Evolutionary conservation across 2,888 invertebrate species (phyloP).

Genomic region (Tipula lateralis): DNA sequence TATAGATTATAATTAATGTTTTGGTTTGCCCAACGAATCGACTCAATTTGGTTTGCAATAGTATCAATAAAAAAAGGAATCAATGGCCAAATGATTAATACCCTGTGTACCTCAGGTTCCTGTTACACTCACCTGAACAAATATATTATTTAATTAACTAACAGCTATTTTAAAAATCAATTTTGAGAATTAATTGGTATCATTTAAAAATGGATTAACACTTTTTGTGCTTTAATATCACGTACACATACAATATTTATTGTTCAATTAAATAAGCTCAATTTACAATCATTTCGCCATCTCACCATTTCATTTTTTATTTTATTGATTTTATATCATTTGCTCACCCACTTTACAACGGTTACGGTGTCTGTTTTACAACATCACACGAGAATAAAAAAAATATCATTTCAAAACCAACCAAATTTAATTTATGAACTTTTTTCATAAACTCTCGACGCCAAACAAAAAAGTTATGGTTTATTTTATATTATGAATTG

Average conservation of each 20-base stretch:
- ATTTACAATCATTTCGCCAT: background rate
- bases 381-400: background rate
- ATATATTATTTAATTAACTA: too few species aligned
- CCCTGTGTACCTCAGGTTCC: too few species aligned
- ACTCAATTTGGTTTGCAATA: too few species aligned
- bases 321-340: background rate
- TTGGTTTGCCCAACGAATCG: too few species aligned
- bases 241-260: background rate
- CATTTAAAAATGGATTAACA: background rate
- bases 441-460: background rate
- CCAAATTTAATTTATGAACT: background rate
- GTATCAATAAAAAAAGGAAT: too few species aligned
- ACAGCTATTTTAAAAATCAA: too few species aligned
- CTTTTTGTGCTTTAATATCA: background rate
- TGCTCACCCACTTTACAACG: background rate
- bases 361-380: background rate
- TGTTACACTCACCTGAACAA: too few species aligned
- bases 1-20: too few species aligned
- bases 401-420: background rate
- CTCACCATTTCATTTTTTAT: background rate
- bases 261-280: background rate
- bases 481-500: background rate
- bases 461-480: background rate
- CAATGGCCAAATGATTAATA: too few species aligned
- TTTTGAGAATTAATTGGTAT: background rate